Percentiles rank a stretch among this genome's conserved stretches.
phyloP scores from a whole-genome alignment of 2,888 invertebrate species.

The Rhogogaster chlorosoma region DNA sequence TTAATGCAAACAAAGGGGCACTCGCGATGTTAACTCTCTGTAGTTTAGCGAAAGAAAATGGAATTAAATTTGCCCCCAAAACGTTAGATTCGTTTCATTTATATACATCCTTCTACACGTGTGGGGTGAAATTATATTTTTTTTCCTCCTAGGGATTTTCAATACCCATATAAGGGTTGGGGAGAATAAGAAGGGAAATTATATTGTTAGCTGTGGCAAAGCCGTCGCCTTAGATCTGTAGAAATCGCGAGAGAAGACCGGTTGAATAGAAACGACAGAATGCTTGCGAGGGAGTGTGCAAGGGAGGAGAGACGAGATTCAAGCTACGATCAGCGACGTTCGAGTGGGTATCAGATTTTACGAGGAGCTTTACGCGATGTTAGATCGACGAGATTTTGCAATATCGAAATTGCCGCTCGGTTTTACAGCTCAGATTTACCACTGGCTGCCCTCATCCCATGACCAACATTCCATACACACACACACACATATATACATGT shows the following conservation, averaged over 20 bases:
- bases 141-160: neutral
- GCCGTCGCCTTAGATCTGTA: neutral
- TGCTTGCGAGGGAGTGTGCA: neutral
- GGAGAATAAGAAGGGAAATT: slow-evolving; percentile 1
- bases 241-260: neutral
- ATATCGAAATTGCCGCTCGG: slow-evolving; percentile 60
- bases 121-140: too few relatives aligned
- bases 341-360: slow-evolving; percentile 44
- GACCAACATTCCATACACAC: neutral
- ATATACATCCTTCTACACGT: too few relatives aligned
- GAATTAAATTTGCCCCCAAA: neutral
- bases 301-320: neutral
- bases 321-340: slow-evolving; percentile 31
- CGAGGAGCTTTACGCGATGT: slow-evolving; percentile 47
- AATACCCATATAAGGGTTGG: neutral
- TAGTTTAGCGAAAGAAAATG: neutral
- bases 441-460: neutral
- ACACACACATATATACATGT: neutral
- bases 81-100: too few relatives aligned
- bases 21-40: neutral
- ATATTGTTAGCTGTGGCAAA: neutral
- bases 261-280: neutral
- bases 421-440: slow-evolving; percentile 49
- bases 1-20: slow-evolving; percentile 32
- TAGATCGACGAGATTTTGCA: slow-evolving; percentile 58